Conservation (phyloP, 1,140 invertebrate genomes). For the Scylla paramamosain region DNA sequence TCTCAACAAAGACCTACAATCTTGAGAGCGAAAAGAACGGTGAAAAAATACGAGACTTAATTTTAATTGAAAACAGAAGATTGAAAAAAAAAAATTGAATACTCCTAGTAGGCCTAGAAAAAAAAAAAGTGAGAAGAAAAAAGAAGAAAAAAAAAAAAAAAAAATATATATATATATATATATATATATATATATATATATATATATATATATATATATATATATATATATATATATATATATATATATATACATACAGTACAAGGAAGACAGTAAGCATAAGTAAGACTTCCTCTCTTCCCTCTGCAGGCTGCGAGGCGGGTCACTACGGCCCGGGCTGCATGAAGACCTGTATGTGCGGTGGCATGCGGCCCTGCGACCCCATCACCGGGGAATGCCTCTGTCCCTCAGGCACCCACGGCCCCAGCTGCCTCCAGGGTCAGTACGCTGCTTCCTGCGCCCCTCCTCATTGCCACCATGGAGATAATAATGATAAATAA, state of each 20-base stretch:
- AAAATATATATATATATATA: too few relatives aligned
- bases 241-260: not conserved
- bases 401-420: conserved; percentile 88
- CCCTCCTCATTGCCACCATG: not conserved
- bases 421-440: conserved; percentile 89
- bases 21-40: too few relatives aligned
- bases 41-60: too few relatives aligned
- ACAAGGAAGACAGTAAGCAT: too few relatives aligned
- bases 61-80: too few relatives aligned
- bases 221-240: not conserved
- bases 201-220: not conserved
- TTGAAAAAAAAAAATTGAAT: too few relatives aligned
- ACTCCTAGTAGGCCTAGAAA: too few relatives aligned
- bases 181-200: too few relatives aligned
- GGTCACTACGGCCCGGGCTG: conserved; percentile 86
- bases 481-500: too few relatives aligned
- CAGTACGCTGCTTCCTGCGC: not conserved
- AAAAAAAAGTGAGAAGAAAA: too few relatives aligned
- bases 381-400: conserved; percentile 91
- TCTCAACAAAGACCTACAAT: too few relatives aligned
- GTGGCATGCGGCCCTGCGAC: conserved; percentile 90
- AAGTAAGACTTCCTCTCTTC: conserved; percentile 79
- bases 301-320: conserved; percentile 83
- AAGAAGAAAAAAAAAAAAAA: too few relatives aligned
- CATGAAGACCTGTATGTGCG: conserved; percentile 88